phyloP scores from a whole-genome alignment of 2,797 vertebrate species.

The Crypturellus tataupa region DNA sequence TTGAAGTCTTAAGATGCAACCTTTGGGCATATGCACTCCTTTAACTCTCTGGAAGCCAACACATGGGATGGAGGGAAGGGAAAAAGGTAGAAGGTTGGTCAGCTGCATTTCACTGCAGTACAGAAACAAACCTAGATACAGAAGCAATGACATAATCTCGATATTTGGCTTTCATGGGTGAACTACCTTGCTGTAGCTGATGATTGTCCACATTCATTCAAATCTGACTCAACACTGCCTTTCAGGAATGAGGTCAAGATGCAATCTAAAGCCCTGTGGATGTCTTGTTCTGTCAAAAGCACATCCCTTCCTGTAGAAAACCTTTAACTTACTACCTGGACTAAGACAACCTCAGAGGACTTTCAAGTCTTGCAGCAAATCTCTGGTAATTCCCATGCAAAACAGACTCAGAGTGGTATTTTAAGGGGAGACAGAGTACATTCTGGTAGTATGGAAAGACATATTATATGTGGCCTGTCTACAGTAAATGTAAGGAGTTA shows the following conservation, averaged over 20 bases:
- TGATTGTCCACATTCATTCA: background rate
- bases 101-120: background rate
- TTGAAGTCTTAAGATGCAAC: background rate
- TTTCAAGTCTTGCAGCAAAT: background rate
- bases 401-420: background rate
- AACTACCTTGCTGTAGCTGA: background rate
- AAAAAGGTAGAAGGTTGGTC: background rate
- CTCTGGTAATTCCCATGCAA: background rate
- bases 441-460: background rate
- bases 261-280: background rate
- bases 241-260: background rate
- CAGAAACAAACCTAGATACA: background rate
- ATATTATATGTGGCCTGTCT: accelerated
- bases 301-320: background rate
- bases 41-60: background rate
- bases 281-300: background rate
- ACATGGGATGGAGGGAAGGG: background rate
- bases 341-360: background rate
- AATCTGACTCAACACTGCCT: background rate
- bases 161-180: background rate
- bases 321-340: background rate
- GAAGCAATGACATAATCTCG: background rate
- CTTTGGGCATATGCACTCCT: background rate
- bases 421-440: background rate
- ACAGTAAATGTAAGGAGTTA: background rate